These are phyloP conservation scores for Neoaliturus tenellus DNA, from an alignment of 2,888 invertebrate genomes.

Conservation along the genomic window DNA sequence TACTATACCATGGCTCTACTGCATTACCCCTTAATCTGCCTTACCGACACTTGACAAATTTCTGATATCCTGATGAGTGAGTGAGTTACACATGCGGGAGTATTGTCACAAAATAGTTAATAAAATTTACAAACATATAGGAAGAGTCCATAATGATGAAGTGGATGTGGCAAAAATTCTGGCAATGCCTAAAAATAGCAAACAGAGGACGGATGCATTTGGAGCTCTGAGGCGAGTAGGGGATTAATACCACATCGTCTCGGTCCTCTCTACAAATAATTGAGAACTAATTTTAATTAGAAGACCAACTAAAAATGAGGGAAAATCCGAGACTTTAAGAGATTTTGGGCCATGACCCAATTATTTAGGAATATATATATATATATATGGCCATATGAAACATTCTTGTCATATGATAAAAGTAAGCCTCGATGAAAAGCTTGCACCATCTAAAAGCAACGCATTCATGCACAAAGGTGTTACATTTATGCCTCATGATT, in stretches of 20 bases:
- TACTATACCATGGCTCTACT: no score
- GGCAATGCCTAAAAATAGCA: neutral
- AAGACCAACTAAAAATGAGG: neutral
- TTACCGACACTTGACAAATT: no score
- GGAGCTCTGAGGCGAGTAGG: neutral
- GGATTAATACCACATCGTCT: neutral
- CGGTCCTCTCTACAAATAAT: neutral
- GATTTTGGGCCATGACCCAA: slow-evolving; percentile 5
- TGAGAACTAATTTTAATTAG: neutral
- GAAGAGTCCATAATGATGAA: neutral
- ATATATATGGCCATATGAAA: slow-evolving; percentile 14
- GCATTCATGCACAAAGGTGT: neutral
- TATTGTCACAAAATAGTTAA: neutral
- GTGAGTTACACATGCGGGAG: no score
- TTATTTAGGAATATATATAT: neutral
- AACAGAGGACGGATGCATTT: neutral
- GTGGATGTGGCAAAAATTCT: slow-evolving; percentile 18
- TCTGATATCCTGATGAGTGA: no score
- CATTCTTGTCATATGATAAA: neutral
- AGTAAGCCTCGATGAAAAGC: neutral
- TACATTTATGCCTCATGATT: neutral
- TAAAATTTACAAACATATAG: neutral
- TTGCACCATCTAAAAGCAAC: neutral
- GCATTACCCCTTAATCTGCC: no score
- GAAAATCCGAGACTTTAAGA: neutral